Evolutionary conservation across 2,888 invertebrate genomes (phyloP), one percentile per base, ranked within the genome.

Genomic region (Andrena flavipes): DNA sequence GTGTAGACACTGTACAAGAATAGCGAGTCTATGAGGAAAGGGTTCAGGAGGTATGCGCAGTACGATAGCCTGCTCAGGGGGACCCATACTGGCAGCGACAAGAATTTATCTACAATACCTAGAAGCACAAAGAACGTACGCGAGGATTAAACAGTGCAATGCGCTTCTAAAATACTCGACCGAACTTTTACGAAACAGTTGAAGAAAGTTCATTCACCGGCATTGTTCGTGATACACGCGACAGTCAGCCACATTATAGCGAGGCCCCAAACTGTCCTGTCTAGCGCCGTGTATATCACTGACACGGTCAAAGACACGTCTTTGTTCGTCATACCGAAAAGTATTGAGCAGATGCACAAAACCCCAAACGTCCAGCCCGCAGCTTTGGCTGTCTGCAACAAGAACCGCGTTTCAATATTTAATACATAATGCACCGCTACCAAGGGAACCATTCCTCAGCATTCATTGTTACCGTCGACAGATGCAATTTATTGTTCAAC

Each of bases 31-130:
- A 96, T 95, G 13, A 96, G 87, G 49, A 95, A 90, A 0, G 96
- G 96, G 93, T 96, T 96, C 30, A 96, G 84, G 42, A 96, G 92
- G 89, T 96, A 96, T 48, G 95, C 95, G 64, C 95, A 95, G 89
- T 95, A 96, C 0, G 96, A 95, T 48, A 96, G 88, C 80, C 95
- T 94, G 88, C 96, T 95, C 3, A 96, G 73, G 20, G 94, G 94
- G 26, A 93, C 75, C 92, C 92, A 93, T 8, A 84, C 84, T 87
- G 80, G 90, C 70, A 90, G 90, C 6, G 92, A 90, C 7, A 95
- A 91, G 51, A 95, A 90, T 82, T 93, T 93, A 74, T 94, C 94
- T 4, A 94, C 73, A 5, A 94, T 87, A 69, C 94, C 95, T 95
- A 85, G 73, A 93, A 92, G n/a, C 8, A 49, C 48, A 51, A 23